phyloP scores from a whole-genome alignment of 2,888 invertebrate species.

The Microctonus hyperodae region DNA sequence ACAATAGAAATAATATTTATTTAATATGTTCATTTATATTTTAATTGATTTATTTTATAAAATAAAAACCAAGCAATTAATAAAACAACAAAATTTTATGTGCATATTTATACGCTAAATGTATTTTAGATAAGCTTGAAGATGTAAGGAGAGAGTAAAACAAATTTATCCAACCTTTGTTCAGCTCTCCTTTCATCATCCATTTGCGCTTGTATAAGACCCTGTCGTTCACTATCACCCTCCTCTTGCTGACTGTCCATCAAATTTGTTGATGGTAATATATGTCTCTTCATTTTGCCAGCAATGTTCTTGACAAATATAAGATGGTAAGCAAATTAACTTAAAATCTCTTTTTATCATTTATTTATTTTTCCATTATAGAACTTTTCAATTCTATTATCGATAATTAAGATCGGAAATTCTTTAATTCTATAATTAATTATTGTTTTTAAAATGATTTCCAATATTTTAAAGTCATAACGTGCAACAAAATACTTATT shows the following conservation, averaged over 20 bases:
- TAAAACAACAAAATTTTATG: no score
- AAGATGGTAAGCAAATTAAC: not conserved
- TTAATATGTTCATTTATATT: not conserved
- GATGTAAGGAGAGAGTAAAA: not conserved
- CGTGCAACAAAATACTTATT: no score
- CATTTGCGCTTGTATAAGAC: slow-evolving; percentile 53
- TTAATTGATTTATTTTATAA: not conserved
- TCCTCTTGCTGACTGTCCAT: slow-evolving; percentile 48
- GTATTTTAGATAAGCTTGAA: not conserved
- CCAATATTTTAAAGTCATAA: no score
- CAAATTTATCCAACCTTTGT: slow-evolving; percentile 49
- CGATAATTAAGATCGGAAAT: no score
- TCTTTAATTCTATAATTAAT: no score
- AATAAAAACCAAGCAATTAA: no score
- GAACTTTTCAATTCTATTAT: no score
- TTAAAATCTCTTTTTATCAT: slow-evolving; percentile 6
- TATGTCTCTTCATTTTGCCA: slow-evolving; percentile 58
- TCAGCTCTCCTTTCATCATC: slow-evolving; percentile 49
- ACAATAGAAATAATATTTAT: slow-evolving; percentile 4
- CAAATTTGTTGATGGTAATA: slow-evolving; percentile 49
- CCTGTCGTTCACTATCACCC: slow-evolving; percentile 49
- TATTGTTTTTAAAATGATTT: no score
- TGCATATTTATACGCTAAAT: no score
- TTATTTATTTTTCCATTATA: slow-evolving; percentile 1
- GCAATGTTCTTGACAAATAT: slow-evolving; percentile 48